phyloP scores from a whole-genome alignment of 1,140 invertebrate genomes.

The Cephus cinctus region DNA sequence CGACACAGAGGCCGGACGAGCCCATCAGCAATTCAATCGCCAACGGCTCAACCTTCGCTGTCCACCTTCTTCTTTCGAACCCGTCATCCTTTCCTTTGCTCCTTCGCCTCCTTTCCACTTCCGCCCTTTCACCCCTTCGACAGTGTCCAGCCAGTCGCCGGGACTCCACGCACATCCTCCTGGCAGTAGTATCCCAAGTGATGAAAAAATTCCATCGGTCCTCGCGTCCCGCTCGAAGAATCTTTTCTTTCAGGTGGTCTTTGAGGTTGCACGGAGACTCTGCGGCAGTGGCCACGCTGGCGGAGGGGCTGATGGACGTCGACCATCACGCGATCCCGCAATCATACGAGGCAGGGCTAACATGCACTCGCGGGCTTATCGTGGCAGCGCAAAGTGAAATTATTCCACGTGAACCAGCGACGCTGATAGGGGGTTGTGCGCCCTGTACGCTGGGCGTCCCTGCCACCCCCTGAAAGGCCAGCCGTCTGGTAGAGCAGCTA shows the following conservation, averaged over 20 bases:
- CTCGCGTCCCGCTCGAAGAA: conserved; percentile 22
- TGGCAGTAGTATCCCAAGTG: conserved; percentile 16
- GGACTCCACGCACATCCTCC: conserved; percentile 13
- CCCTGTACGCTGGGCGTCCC: conserved; percentile 11
- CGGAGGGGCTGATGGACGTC: conserved; percentile 11
- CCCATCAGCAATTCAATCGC: too few species aligned
- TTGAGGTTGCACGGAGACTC: conserved; percentile 29
- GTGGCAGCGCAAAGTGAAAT: conserved; percentile 51
- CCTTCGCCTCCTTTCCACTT: conserved; percentile 10
- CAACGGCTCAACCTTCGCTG: too few species aligned
- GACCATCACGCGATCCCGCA: conserved; percentile 49
- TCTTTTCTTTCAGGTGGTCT: conserved; percentile 30
- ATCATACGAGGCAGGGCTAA: conserved; percentile 45
- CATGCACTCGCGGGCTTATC: conserved; percentile 50
- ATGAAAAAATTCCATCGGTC: conserved; percentile 11
- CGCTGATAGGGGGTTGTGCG: conserved; percentile 29
- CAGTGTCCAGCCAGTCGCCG: conserved; percentile 7
- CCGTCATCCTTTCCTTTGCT: conserved; percentile 12
- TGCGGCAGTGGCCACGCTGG: conserved; percentile 11
- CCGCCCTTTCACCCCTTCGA: conserved; percentile 11
- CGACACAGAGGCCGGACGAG: too few species aligned
- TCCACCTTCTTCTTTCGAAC: conserved; percentile 19
- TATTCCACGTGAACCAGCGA: conserved; percentile 44
- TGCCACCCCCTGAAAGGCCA: too few species aligned
- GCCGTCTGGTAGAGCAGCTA: too few species aligned